phyloP scores from a whole-genome alignment of 2,797 vertebrate species.

The Mastacembelus armatus region DNA sequence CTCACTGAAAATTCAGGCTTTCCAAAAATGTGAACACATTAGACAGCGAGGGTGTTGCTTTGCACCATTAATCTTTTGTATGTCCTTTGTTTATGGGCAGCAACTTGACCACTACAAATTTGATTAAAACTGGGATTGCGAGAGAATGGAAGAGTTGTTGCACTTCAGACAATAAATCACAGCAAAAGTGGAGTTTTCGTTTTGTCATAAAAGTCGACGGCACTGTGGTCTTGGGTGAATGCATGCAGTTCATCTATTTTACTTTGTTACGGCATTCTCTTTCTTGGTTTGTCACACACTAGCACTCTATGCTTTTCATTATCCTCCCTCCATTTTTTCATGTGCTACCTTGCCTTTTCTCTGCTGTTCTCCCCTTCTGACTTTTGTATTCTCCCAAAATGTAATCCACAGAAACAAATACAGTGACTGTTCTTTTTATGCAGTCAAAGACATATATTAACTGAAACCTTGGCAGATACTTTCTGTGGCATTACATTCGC shows the following conservation, averaged over 20 bases:
- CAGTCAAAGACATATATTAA: neutral
- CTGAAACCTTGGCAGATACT: too few species aligned
- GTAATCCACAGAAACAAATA: neutral
- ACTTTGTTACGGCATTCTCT: conserved; percentile 35
- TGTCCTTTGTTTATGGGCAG: conserved; percentile 58
- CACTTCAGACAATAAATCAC: conserved; percentile 67
- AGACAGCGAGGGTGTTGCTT: conserved; percentile 34
- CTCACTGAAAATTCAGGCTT: conserved; percentile 30
- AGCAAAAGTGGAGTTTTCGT: conserved; percentile 66
- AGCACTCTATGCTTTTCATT: conserved; percentile 13
- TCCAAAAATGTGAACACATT: conserved; percentile 41
- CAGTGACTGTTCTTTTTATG: neutral
- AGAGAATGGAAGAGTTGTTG: conserved; percentile 26
- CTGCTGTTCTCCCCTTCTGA: neutral
- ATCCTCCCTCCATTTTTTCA: conserved; percentile 47
- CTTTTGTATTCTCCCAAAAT: conserved; percentile 13
- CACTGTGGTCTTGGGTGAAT: conserved; percentile 34
- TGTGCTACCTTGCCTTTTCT: neutral
- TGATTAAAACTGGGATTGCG: conserved; percentile 64
- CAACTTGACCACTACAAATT: conserved; percentile 67
- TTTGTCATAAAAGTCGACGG: conserved; percentile 64
- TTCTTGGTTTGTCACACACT: conserved; percentile 23
- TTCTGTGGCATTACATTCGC: too few species aligned
- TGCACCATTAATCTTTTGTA: conserved; percentile 46
- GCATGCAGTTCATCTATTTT: conserved; percentile 53